Conservation (phyloP, 2,888 invertebrate genomes). For the Ormia ochracea region DNA sequence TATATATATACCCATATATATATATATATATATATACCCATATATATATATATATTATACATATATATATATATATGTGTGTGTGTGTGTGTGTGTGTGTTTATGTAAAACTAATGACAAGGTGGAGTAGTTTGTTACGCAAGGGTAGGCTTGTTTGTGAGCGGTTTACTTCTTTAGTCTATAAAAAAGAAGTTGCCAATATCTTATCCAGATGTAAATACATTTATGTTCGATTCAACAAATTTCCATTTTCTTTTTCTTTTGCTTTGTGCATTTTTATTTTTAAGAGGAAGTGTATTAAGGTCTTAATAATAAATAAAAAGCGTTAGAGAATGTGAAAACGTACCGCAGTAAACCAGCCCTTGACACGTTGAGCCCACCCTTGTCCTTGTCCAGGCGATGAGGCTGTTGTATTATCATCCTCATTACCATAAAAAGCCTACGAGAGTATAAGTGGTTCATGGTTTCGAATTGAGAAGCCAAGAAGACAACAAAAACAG, state of each 20-base stretch:
- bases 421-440: slow-evolving; percentile 76
- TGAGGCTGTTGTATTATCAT: slow-evolving; percentile 77
- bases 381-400: slow-evolving; percentile 79
- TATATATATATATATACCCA: too few relatives aligned
- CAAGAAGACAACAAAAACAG: slow-evolving; percentile 66
- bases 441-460: slow-evolving; percentile 66
- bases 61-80: background rate
- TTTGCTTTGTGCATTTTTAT: slow-evolving; percentile 54
- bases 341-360: slow-evolving; percentile 85
- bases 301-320: slow-evolving; percentile 54
- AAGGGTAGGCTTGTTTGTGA: slow-evolving; percentile 74
- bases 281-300: slow-evolving; percentile 53
- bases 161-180: slow-evolving; percentile 72
- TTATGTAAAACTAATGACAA: slow-evolving; percentile 45
- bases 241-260: slow-evolving; percentile 70
- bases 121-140: slow-evolving; percentile 73
- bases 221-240: slow-evolving; percentile 61
- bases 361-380: slow-evolving; percentile 85
- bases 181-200: slow-evolving; percentile 56
- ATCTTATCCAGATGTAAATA: slow-evolving; percentile 58
- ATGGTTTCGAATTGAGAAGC: slow-evolving; percentile 56
- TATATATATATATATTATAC: background rate
- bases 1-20: background rate
- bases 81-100: background rate
- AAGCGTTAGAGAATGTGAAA: slow-evolving; percentile 67